A percentile compares a stretch with the other conserved stretches of the same genome.
Evolutionary conservation across 2,113 vertebrate genomes (phyloP).

Genomic region (Lipotes vexillifer): DNA sequence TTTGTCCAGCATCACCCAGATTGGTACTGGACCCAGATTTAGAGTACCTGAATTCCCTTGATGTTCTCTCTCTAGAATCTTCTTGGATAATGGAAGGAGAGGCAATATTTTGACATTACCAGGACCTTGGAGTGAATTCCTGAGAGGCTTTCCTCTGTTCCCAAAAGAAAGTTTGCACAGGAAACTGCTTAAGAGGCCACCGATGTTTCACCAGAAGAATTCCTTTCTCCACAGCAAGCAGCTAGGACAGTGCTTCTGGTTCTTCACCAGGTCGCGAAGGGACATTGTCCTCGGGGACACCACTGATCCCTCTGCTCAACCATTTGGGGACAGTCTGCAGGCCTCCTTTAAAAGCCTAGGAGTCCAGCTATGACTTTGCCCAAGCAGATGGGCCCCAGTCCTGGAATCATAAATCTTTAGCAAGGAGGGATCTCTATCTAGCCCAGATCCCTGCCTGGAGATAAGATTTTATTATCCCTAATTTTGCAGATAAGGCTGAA

Average conservation of each 20-base stretch:
- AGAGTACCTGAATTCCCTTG: background rate
- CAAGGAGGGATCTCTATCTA: background rate
- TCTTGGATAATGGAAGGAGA: background rate
- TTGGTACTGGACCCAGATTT: background rate
- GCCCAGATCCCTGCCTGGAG: background rate
- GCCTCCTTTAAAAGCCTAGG: background rate
- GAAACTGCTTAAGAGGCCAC: background rate
- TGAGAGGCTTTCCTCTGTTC: background rate
- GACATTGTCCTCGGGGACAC: background rate
- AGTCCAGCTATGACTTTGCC: background rate
- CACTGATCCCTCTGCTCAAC: background rate
- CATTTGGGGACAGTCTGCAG: background rate
- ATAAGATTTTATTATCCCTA: slow-evolving; percentile 25
- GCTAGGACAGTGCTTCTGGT: background rate
- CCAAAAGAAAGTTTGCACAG: background rate
- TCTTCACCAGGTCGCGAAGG: background rate
- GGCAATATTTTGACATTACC: background rate
- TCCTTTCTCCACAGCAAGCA: background rate
- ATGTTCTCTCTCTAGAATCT: background rate
- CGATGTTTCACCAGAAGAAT: background rate
- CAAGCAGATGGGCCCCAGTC: background rate
- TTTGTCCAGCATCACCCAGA: background rate
- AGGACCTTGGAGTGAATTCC: background rate
- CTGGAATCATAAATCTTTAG: background rate
- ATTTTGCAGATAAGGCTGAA: background rate